A percentile compares a stretch with the other conserved stretches of the same genome.
Conservation (phyloP, 2,113 vertebrate species). For the Dolichotis patagonum region DNA sequence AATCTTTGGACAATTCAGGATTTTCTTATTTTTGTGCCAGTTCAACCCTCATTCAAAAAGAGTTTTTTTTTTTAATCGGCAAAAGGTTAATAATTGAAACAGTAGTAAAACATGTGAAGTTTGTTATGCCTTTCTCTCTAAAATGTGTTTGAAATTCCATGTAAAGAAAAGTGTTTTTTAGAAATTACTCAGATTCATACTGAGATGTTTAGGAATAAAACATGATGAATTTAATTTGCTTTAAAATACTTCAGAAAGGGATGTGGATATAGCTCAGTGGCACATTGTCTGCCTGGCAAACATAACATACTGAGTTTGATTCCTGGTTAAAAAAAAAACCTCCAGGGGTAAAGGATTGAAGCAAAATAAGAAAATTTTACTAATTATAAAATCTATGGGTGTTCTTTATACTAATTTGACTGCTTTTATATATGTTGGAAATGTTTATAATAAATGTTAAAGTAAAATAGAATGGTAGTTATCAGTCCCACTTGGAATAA, state of each 20-base stretch:
- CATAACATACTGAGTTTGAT: no score
- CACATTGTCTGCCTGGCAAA: no score
- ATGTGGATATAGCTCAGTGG: no score
- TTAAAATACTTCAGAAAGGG: constrained; percentile 5
- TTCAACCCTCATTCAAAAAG: constrained; percentile 52
- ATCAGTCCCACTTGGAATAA: background rate
- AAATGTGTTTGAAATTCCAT: constrained; percentile 35
- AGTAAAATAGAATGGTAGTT: background rate
- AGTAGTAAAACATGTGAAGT: background rate
- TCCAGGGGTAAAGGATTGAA: background rate
- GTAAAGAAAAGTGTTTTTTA: background rate
- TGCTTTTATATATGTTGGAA: constrained; percentile 1
- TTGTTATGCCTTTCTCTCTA: constrained; percentile 25
- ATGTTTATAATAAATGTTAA: background rate
- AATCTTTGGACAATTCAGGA: constrained; percentile 16
- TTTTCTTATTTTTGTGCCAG: constrained; percentile 47
- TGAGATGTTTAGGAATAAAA: background rate
- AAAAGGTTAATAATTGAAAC: constrained; percentile 7
- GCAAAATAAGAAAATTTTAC: constrained; percentile 16
- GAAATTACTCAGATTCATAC: background rate
- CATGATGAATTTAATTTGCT: background rate
- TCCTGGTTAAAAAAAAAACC: background rate
- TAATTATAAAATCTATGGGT: background rate
- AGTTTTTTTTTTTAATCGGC: background rate
- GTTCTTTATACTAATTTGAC: background rate